phyloP scores from a whole-genome alignment of 2,888 invertebrate species.

The Ormia ochracea region DNA sequence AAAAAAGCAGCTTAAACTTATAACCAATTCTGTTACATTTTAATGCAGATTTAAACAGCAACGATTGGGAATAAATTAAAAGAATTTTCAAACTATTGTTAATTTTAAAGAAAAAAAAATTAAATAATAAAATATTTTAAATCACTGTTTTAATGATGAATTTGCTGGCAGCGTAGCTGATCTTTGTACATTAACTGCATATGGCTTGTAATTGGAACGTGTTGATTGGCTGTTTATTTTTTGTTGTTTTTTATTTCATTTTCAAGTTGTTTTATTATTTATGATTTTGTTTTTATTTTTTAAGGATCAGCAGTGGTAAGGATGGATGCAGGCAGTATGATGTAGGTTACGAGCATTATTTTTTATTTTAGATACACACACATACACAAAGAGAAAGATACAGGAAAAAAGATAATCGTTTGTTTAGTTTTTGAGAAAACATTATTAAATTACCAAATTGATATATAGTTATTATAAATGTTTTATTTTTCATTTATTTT shows the following conservation, averaged over 20 bases:
- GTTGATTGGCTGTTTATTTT: slow-evolving; percentile 75
- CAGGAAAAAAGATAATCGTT: slow-evolving; percentile 26
- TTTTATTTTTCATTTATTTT: not conserved
- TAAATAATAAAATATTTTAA: slow-evolving; percentile 52
- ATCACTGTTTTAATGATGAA: slow-evolving; percentile 81
- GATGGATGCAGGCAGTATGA: slow-evolving; percentile 39
- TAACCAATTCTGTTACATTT: slow-evolving; percentile 46
- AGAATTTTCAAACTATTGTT: slow-evolving; percentile 24
- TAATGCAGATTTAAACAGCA: slow-evolving; percentile 50
- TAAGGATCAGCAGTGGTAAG: slow-evolving; percentile 48
- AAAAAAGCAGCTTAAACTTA: slow-evolving; percentile 43
- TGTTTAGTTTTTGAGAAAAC: slow-evolving; percentile 27
- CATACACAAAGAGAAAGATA: slow-evolving; percentile 34
- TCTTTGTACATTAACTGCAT: slow-evolving; percentile 82
- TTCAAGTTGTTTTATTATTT: slow-evolving; percentile 19
- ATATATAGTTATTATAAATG: slow-evolving; percentile 13
- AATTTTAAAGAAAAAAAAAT: slow-evolving; percentile 31
- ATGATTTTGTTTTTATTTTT: slow-evolving; percentile 16
- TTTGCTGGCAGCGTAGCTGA: slow-evolving; percentile 92
- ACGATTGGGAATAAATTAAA: slow-evolving; percentile 37
- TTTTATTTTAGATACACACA: slow-evolving; percentile 39
- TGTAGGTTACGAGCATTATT: slow-evolving; percentile 48
- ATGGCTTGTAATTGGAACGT: slow-evolving; percentile 77
- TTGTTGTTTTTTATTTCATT: slow-evolving; percentile 7
- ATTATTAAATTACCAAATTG: slow-evolving; percentile 58